phyloP scores from a whole-genome alignment of 2,797 vertebrate species.

The Scolopax bukidnonensis region DNA sequence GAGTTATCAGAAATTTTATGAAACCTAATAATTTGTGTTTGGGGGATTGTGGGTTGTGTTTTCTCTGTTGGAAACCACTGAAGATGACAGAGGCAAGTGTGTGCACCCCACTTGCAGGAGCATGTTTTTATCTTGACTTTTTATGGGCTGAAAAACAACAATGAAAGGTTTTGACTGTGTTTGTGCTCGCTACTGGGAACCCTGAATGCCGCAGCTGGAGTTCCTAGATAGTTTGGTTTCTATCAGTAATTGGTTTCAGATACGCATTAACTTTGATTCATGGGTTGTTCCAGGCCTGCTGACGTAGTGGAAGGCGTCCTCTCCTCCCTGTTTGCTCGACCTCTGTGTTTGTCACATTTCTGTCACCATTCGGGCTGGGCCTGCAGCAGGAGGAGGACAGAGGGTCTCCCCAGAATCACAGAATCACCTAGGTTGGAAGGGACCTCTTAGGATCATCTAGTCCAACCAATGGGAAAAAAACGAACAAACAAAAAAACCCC shows the following conservation, averaged over 20 bases:
- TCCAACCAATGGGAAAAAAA: no score
- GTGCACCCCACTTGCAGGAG: neutral
- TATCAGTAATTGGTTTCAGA: slow-evolving; percentile 12
- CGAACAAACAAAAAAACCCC: no score
- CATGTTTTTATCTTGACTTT: neutral
- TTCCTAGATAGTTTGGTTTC: slow-evolving; percentile 16
- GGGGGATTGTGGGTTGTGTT: neutral
- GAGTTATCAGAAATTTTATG: neutral
- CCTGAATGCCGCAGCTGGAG: neutral
- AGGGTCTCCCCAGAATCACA: neutral
- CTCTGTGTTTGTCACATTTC: neutral
- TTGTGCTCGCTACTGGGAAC: neutral
- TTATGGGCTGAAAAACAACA: neutral
- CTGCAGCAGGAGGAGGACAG: neutral
- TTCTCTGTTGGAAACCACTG: neutral
- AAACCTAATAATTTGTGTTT: neutral
- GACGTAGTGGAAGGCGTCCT: neutral
- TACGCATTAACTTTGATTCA: neutral
- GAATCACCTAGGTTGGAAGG: no score
- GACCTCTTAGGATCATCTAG: no score
- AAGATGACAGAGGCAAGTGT: fast-evolving
- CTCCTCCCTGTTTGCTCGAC: neutral
- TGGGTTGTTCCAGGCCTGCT: neutral
- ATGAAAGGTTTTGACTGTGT: neutral
- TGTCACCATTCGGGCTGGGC: fast-evolving